Evolutionary conservation across 2,113 vertebrate genomes (phyloP), one percentile per base, ranked within the genome.

Genomic region (Acanthisitta chloris): DNA sequence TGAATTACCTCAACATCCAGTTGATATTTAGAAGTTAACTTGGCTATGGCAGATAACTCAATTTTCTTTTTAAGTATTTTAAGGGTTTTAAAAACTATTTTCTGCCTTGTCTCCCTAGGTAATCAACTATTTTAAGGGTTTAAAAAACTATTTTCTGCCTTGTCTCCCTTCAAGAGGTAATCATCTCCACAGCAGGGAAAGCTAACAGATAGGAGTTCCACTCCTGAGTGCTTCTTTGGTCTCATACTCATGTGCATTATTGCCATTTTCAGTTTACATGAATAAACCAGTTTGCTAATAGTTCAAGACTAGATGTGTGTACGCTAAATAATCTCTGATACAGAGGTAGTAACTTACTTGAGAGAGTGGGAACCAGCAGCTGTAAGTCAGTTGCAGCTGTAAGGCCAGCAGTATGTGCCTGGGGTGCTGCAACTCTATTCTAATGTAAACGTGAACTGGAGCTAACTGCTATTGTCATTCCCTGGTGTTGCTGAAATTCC

Each of bases 341-440:
- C 0, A 0, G 29, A 11, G 49, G 7, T 46, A 81, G n/a, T 61
- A 42, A 46, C 34, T 78, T 81, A n/a, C 59, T 65, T 3, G 4
- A 62, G 29, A 76, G 49, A 14, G 11, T 57, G 40, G 38, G 51
- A 89, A 73, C 7, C 49, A 57, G 52, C 72, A 76, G 21, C 57
- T 72, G 26, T 78, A 77, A 64, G n/a, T 51, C 54, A 87, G n/a
- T 14, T 65, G 49, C 70, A 55, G 42, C 28, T 61, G 17, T 51
- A 69, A 38, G 55, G 28, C 25, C 61, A 90, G 25, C 46, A 71
- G 28, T 52, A 42, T 38, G 57, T 18, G 6, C 45, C 38, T 81
- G 59, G 66, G 29, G 15, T 70, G 49, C 51, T 73, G 11, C 42
- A 73, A 26, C 64, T 73, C 28, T 34, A 9, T 70, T 87, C 10